Evolutionary conservation across 2,113 vertebrate genomes (phyloP).

Genomic region (Antennarius striatus): DNA sequence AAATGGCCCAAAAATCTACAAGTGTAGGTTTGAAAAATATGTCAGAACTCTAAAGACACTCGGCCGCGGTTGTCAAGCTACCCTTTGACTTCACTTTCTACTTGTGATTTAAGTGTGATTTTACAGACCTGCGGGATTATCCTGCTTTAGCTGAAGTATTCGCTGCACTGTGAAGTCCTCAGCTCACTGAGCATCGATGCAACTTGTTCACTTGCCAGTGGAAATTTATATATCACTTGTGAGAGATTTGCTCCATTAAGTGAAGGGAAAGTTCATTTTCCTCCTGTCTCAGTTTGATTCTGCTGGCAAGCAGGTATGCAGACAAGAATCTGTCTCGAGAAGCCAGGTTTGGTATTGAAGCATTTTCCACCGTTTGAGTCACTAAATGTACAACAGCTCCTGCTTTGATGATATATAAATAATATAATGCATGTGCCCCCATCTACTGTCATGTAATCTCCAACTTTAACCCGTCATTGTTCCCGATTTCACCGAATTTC

Average conservation of each 20-base stretch:
- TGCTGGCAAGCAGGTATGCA: constrained; percentile 37
- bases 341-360: not conserved
- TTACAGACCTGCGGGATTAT: too few species aligned
- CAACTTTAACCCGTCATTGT: not conserved
- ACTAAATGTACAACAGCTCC: not conserved
- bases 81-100: too few species aligned
- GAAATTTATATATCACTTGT: constrained; percentile 30
- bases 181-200: constrained; percentile 8
- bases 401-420: too few species aligned
- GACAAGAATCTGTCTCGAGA: constrained; percentile 5
- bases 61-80: too few species aligned
- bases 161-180: not conserved
- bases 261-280: constrained; percentile 25
- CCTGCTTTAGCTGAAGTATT: too few species aligned
- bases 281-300: constrained; percentile 28
- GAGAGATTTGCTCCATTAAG: constrained; percentile 30
- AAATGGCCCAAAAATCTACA: too few species aligned
- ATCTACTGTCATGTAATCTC: not conserved
- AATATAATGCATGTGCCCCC: not conserved
- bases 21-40: constrained; percentile 6
- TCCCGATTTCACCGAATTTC: too few species aligned
- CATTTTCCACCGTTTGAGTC: constrained; percentile 7
- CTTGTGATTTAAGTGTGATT: too few species aligned
- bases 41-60: constrained; percentile 18
- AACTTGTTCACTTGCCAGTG: constrained; percentile 20